A percentile compares a stretch with the other conserved stretches of the same genome.
phyloP scores from a whole-genome alignment of 2,113 vertebrate genomes.

The Protobothrops flavoviridis region DNA sequence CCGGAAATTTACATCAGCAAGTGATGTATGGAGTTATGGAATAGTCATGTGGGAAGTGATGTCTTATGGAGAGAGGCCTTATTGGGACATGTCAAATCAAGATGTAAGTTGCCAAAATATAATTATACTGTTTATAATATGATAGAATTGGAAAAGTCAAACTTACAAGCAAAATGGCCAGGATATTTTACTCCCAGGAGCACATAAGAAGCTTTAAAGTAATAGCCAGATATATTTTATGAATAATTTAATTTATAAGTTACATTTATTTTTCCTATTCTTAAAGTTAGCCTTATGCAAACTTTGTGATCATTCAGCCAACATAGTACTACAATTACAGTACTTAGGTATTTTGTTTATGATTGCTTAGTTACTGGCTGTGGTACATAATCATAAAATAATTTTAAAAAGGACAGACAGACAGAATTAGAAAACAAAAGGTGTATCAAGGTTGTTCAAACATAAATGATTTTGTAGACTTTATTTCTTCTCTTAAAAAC shows the following conservation, averaged over 20 bases:
- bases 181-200: too few relatives aligned
- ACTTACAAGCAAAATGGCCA: background rate
- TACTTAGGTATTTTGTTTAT: background rate
- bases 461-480: background rate
- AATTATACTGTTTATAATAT: accelerated
- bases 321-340: background rate
- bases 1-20: slow-evolving; percentile 96
- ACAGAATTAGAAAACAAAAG: background rate
- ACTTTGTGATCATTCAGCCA: background rate
- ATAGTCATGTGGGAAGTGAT: slow-evolving; percentile 99
- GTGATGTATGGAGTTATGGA: slow-evolving; percentile 97
- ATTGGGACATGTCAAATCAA: slow-evolving; percentile 99
- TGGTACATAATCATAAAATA: background rate
- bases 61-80: slow-evolving; percentile 97
- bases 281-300: background rate
- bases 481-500: background rate
- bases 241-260: background rate
- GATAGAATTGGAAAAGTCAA: background rate
- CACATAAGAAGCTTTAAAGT: background rate
- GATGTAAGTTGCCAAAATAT: slow-evolving; percentile 83
- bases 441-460: background rate
- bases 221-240: background rate
- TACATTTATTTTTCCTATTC: background rate
- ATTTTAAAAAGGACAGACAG: background rate
- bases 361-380: background rate